Percentiles rank a stretch among this genome's conserved stretches.
phyloP scores from a whole-genome alignment of 2,888 invertebrate species.

The Pristionchus japonicus region DNA sequence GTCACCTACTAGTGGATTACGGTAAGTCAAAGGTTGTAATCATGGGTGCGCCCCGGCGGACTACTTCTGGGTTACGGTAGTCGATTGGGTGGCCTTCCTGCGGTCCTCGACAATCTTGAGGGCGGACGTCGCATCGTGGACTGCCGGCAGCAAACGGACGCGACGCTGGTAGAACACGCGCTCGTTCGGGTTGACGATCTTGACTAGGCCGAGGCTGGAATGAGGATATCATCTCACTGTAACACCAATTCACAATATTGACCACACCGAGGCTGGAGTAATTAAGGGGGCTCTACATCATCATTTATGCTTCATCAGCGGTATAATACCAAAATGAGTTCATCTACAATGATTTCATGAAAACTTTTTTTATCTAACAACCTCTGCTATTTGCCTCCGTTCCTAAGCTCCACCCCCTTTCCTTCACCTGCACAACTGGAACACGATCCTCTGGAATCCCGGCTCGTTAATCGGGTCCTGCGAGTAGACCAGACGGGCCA shows the following conservation, averaged over 20 bases:
- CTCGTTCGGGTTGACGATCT: background rate
- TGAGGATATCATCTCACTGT: background rate
- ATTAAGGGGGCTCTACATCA: background rate
- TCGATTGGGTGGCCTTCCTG: background rate
- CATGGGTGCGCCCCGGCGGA: background rate
- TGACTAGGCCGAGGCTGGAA: background rate
- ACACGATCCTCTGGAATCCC: background rate
- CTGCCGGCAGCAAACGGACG: background rate
- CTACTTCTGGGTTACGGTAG: background rate
- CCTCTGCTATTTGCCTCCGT: background rate
- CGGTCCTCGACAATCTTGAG: conserved; percentile 10
- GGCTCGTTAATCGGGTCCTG: background rate
- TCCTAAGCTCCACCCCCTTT: background rate
- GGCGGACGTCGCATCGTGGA: conserved; percentile 7
- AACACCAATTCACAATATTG: background rate
- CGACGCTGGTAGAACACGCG: background rate
- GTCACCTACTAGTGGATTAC: background rate
- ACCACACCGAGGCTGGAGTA: background rate
- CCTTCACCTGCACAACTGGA: background rate
- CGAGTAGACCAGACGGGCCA: background rate
- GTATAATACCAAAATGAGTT: too few relatives aligned
- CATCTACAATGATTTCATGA: too few relatives aligned
- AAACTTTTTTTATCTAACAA: too few relatives aligned
- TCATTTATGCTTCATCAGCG: too few relatives aligned
- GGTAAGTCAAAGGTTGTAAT: background rate